These are phyloP conservation scores for Xenentodon cancila DNA, from an alignment of 2,797 vertebrate genomes.

Conservation along the genomic window DNA sequence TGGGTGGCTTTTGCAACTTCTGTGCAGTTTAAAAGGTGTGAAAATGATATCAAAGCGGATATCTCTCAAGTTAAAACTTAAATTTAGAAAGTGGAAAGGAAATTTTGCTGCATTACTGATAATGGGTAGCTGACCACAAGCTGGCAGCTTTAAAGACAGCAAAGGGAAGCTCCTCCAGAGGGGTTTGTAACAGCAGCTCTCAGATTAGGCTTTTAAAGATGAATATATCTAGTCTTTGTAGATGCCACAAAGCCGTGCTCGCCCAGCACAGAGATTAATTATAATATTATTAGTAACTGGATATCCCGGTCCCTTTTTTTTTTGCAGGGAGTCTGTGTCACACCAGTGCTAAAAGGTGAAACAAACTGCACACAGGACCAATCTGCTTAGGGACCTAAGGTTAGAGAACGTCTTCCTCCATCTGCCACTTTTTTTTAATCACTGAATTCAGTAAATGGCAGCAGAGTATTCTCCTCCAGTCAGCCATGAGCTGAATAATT, in stretches of 20 bases:
- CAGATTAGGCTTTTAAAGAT: too few species aligned
- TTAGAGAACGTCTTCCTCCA: conserved; percentile 20
- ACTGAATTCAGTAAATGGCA: conserved; percentile 39
- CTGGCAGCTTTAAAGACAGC: too few species aligned
- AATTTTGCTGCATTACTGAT: too few species aligned
- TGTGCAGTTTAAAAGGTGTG: not conserved
- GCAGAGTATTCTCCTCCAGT: conserved; percentile 36
- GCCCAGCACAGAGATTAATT: not conserved
- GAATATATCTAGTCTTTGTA: not conserved
- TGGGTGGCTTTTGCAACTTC: not conserved
- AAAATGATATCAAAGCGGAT: not conserved
- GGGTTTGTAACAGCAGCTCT: too few species aligned
- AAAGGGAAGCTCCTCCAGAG: too few species aligned
- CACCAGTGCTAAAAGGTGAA: conserved; percentile 40
- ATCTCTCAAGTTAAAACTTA: not conserved
- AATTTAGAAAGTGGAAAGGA: not conserved
- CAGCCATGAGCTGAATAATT: conserved; percentile 69
- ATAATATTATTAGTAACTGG: too few species aligned
- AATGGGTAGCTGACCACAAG: too few species aligned
- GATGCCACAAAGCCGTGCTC: too few species aligned
- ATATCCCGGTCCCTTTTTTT: not conserved
- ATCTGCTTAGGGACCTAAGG: conserved; percentile 16
- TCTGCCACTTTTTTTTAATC: conserved; percentile 13
- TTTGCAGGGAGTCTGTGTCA: not conserved
- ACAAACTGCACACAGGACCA: not conserved